phyloP scores from a whole-genome alignment of 2,888 invertebrate species.

The Pammene aurita region DNA sequence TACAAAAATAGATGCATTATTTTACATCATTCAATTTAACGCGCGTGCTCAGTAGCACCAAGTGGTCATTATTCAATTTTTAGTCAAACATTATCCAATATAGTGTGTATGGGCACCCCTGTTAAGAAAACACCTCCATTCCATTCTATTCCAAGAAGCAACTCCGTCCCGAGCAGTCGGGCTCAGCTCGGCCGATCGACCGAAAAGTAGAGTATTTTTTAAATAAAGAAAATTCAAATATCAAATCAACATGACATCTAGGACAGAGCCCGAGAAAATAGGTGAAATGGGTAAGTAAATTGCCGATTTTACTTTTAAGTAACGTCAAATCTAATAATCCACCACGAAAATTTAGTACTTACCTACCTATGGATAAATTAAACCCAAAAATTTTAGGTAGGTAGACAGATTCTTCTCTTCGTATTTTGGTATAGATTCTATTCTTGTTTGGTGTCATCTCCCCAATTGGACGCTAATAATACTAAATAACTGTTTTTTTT shows the following conservation, averaged over 20 bases:
- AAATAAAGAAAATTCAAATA: background rate
- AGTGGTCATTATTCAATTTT: constrained; percentile 46
- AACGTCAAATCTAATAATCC: background rate
- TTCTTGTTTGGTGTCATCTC: no score
- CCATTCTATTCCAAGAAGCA: constrained; percentile 9
- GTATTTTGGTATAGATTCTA: no score
- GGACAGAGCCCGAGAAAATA: constrained; percentile 25
- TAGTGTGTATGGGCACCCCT: constrained; percentile 34
- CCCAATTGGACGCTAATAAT: no score
- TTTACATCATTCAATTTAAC: constrained; percentile 42
- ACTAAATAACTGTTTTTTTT: no score
- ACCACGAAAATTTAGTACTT: no score
- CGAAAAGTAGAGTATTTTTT: background rate
- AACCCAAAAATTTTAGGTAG: no score
- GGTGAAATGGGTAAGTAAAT: constrained; percentile 37
- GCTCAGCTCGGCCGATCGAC: background rate
- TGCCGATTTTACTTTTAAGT: background rate
- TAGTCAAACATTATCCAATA: constrained; percentile 44
- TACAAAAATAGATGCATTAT: constrained; percentile 30
- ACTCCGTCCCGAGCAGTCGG: constrained; percentile 25
- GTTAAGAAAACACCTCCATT: constrained; percentile 7
- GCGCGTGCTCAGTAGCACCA: constrained; percentile 41
- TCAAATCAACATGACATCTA: constrained; percentile 15
- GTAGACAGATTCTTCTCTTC: no score
- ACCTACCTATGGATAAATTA: no score